phyloP scores from a whole-genome alignment of 1,140 invertebrate species.

The Aphidius gifuensis region DNA sequence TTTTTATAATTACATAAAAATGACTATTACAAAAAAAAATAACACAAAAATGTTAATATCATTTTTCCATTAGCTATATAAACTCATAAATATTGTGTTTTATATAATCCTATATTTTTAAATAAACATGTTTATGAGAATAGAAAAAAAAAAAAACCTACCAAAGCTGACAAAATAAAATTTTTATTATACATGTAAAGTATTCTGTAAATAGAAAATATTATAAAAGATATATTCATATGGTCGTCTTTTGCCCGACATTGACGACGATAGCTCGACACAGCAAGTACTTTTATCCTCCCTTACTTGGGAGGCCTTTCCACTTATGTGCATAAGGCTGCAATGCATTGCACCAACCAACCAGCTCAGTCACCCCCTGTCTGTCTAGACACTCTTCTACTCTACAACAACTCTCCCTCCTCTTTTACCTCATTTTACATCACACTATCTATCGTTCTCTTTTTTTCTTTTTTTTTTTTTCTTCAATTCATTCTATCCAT shows the following conservation, averaged over 20 bases:
- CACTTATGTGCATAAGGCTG: not conserved
- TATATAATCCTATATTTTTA: too few species aligned
- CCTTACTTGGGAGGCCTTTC: conserved; percentile 1
- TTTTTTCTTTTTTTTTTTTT: conserved; percentile 7
- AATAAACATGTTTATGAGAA: too few species aligned
- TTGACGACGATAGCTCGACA: conserved; percentile 19
- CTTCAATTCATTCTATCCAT: conserved; percentile 12
- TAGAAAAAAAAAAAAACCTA: too few species aligned
- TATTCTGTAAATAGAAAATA: too few species aligned
- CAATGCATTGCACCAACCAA: conserved; percentile 22
- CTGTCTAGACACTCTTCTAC: conserved; percentile 52
- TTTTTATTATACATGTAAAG: too few species aligned
- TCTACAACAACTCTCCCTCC: conserved; percentile 38
- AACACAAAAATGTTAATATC: too few species aligned
- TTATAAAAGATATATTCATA: too few species aligned
- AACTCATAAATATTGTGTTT: too few species aligned
- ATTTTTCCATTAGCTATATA: too few species aligned
- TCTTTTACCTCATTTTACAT: conserved; percentile 31
- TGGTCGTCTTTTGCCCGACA: conserved; percentile 31
- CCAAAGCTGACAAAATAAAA: too few species aligned
- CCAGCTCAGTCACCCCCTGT: conserved; percentile 41
- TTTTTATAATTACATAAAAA: too few species aligned
- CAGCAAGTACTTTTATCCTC: conserved; percentile 27
- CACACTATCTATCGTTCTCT: conserved; percentile 11
- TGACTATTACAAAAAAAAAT: too few species aligned